A percentile compares a stretch with the other conserved stretches of the same genome.
These are phyloP conservation scores for Chalcis sispes DNA, from an alignment of 2,888 invertebrate species.

Conservation along the genomic window DNA sequence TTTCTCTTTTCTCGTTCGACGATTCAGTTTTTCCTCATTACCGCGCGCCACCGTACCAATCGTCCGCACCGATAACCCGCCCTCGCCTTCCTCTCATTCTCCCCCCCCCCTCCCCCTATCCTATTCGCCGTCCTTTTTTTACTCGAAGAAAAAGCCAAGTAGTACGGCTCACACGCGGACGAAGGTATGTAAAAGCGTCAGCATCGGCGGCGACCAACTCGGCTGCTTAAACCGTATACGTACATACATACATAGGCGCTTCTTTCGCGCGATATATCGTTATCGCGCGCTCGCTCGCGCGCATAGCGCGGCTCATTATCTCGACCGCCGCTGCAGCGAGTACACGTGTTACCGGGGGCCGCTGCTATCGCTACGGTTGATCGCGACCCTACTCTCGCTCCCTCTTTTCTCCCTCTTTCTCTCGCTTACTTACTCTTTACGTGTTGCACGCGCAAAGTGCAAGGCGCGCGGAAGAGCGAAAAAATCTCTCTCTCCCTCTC, in stretches of 20 bases:
- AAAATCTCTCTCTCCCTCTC: too few species aligned
- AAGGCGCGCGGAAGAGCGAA: slow-evolving; percentile 15
- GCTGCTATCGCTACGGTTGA: neutral
- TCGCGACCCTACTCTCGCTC: too few species aligned
- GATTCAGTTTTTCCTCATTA: slow-evolving; percentile 46
- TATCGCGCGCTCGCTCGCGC: slow-evolving; percentile 8
- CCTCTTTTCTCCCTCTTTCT: too few species aligned
- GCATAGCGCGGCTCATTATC: slow-evolving; percentile 42
- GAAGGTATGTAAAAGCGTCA: too few species aligned
- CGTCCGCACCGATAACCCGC: slow-evolving; percentile 1
- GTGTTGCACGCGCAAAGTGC: too few species aligned
- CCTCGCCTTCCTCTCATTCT: neutral
- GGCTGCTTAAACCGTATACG: too few species aligned
- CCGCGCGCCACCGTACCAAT: neutral
- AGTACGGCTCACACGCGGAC: neutral
- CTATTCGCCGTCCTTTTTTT: too few species aligned
- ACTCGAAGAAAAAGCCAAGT: too few species aligned
- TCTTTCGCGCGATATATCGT: slow-evolving; percentile 3
- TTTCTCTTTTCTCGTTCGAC: too few species aligned
- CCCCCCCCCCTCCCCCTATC: too few species aligned
- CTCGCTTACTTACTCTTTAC: too few species aligned
- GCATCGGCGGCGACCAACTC: too few species aligned
- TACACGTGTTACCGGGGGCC: slow-evolving; percentile 32
- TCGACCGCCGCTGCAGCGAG: slow-evolving; percentile 20
- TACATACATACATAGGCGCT: slow-evolving; percentile 7